Base-by-base conservation (phyloP, 2,888 invertebrate genomes). In the Alloplasta piceator region DNA sequence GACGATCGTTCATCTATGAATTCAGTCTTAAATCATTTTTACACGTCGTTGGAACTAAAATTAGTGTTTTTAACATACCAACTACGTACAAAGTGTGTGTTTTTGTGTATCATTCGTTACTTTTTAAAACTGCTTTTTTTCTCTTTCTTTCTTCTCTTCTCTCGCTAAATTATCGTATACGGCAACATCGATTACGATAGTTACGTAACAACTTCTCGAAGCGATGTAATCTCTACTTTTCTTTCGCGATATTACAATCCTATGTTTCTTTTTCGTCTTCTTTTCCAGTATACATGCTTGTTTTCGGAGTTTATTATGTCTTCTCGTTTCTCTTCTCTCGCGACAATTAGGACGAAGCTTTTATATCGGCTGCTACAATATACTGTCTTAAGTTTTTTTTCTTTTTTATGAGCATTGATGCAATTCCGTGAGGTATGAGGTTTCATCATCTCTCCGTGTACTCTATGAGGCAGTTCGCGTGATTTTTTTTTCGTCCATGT, bases 21-120 rank as follows among this genome's bases (percentile, higher is more conserved):
- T 89, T 91, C 91, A 91, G 91, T 91, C 91, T 91, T 91, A 89
- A 90, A 90, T 86, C 82, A 91, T 90, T 91, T 87, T 90, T 82
- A 82, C 88, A 86, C 82, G 86, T 87, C 82, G 80, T 87, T 85
- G 72, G 26, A 87, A 86, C 82, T 79, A 72, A 86, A 86, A 85
- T 78, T 79, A 84, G 60, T 83, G 71, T 83, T 79, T 70, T 71
- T 71, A 75, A 82, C 82, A 71, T 82, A 82, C 78, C 78, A 50
- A 48, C 82, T 78, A 78, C 82, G 82, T 82, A 82, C 82, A 82
- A 82, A 82, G 75, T 75, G 81, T 64, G 52, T 63, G 43, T 58
- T 60, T 67, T 60, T 64, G 52, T 63, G 43, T 58, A 67, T 67
- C 67, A 67, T 60, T 60, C 60, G 16, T 55, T 38, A 38, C 41